Conservation (phyloP, 2,113 vertebrate genomes). For the Ctenodactylus gundi region DNA sequence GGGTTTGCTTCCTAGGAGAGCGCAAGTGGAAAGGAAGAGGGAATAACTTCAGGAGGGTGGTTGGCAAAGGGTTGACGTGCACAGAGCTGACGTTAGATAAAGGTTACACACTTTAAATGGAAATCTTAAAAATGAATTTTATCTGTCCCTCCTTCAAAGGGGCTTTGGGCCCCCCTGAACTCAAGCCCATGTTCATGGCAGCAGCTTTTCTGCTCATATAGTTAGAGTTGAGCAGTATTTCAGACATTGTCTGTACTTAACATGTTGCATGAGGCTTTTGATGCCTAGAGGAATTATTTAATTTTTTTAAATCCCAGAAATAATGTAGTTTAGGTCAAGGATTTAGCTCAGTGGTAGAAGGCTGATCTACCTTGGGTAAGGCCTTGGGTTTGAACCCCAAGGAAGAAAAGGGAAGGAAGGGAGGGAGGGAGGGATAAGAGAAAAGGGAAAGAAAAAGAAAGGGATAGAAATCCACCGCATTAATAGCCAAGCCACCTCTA, state of each 20-base stretch:
- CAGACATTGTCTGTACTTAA: not conserved
- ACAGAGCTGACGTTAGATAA: not conserved
- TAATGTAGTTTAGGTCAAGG: not conserved
- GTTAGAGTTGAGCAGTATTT: not conserved
- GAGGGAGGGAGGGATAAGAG: not conserved
- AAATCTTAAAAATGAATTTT: not conserved
- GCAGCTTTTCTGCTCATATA: not conserved
- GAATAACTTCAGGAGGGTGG: not conserved
- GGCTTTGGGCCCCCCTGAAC: not conserved
- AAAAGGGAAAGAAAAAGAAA: too few species aligned
- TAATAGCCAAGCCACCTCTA: not conserved
- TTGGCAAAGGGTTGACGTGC: not conserved
- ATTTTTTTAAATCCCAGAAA: not conserved
- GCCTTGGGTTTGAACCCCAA: not conserved
- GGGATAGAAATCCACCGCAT: not conserved
- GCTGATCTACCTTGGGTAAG: not conserved
- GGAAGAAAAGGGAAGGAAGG: not conserved
- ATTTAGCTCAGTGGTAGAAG: not conserved
- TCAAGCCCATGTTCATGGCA: not conserved
- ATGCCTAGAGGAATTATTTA: not conserved
- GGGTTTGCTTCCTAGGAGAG: not conserved
- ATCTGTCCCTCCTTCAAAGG: not conserved
- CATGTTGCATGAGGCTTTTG: not conserved
- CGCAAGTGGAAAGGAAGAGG: not conserved
- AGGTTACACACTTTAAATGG: not conserved